Conservation (phyloP, 2,888 invertebrate genomes). For the Plebejus melissa region DNA sequence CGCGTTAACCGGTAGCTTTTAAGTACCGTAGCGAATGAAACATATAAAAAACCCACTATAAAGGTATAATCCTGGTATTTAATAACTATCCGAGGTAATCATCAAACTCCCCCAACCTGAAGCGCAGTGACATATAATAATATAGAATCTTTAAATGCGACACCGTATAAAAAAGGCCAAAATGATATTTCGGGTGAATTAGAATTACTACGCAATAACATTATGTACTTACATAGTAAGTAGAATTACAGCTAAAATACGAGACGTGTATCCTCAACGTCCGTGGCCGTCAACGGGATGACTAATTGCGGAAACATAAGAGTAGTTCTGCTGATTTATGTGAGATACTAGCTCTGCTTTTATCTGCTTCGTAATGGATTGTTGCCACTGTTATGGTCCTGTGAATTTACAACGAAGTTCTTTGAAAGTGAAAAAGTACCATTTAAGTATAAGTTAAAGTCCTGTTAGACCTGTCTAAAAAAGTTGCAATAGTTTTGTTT, state of each 20-base stretch:
- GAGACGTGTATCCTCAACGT: slow-evolving; percentile 17
- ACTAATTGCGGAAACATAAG: slow-evolving; percentile 26
- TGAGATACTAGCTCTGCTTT: not conserved
- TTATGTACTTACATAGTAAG: not conserved
- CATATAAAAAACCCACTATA: not conserved
- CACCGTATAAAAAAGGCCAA: not conserved
- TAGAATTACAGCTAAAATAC: slow-evolving; percentile 11
- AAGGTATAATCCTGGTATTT: not conserved
- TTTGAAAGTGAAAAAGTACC: not conserved
- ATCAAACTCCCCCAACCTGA: not conserved
- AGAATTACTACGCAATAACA: not conserved
- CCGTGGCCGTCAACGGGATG: slow-evolving; percentile 12
- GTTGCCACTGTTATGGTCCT: not conserved
- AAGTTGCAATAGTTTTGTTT: too few relatives aligned
- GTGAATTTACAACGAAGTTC: not conserved
- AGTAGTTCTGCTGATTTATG: slow-evolving; percentile 25
- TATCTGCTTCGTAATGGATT: slow-evolving; percentile 20
- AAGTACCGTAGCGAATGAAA: not conserved
- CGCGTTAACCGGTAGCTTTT: slow-evolving; percentile 9
- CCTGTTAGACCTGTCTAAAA: too few relatives aligned
- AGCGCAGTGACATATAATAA: too few relatives aligned
- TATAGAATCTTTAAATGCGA: too few relatives aligned
- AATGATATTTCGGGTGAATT: not conserved
- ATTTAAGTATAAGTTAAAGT: not conserved
- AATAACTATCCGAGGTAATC: not conserved